phyloP scores from a whole-genome alignment of 2,888 invertebrate genomes.

The Callosobruchus maculatus region DNA sequence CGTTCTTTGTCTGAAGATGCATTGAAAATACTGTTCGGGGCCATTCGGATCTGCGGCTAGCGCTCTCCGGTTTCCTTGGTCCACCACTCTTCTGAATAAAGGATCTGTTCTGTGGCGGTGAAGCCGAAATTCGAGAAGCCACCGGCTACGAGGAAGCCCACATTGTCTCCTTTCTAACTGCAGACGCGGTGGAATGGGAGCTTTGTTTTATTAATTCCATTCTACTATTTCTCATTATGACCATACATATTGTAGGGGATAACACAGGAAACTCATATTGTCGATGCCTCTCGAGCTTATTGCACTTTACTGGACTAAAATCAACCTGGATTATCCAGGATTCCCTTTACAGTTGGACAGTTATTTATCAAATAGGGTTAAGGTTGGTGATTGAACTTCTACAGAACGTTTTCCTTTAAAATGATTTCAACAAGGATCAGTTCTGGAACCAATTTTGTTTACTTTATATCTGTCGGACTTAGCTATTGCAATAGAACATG shows the following conservation, averaged over 20 bases:
- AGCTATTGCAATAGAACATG: no score
- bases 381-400: no score
- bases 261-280: no score
- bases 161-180: neutral
- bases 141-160: neutral
- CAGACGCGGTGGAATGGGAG: neutral
- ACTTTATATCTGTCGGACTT: no score
- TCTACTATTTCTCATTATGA: neutral
- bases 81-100: neutral
- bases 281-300: no score
- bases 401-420: no score
- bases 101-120: neutral
- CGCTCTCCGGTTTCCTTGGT: neutral
- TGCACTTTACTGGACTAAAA: no score
- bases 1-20: neutral
- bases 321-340: no score
- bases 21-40: neutral
- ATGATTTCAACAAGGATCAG: no score
- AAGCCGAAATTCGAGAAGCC: neutral
- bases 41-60: neutral
- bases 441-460: no score
- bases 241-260: neutral
- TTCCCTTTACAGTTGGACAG: no score
- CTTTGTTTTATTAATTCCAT: neutral
- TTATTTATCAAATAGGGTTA: no score